A percentile compares a stretch with the other conserved stretches of the same genome.
These are phyloP conservation scores for Cheilinus undulatus DNA, from an alignment of 2,113 vertebrate genomes.

Conservation along the genomic window DNA sequence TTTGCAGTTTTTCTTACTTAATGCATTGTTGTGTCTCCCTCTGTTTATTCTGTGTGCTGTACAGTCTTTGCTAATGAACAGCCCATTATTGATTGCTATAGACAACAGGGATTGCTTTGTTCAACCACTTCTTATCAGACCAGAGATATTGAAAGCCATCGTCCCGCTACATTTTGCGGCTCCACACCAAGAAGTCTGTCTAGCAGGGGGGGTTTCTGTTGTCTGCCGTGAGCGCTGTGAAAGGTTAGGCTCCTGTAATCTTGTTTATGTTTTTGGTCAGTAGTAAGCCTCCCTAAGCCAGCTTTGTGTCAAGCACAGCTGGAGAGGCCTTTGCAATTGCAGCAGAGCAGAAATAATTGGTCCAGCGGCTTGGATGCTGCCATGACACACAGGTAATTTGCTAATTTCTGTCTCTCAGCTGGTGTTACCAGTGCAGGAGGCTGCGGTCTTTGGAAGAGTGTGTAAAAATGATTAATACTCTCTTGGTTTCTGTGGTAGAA, in stretches of 20 bases:
- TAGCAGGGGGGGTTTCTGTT: slow-evolving; percentile 49
- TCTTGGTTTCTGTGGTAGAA: slow-evolving; percentile 16
- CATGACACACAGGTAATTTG: slow-evolving; percentile 79
- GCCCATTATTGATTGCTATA: slow-evolving; percentile 51
- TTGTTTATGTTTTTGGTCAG: slow-evolving; percentile 78
- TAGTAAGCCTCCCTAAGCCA: slow-evolving; percentile 67
- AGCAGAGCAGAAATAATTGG: slow-evolving; percentile 80
- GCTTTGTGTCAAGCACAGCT: slow-evolving; percentile 79
- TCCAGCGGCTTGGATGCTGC: slow-evolving; percentile 70
- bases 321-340: slow-evolving; percentile 74
- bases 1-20: slow-evolving; percentile 29
- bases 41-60: slow-evolving; percentile 25
- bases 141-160: slow-evolving; percentile 5
- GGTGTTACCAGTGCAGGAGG: slow-evolving; percentile 49
- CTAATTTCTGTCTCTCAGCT: slow-evolving; percentile 71
- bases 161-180: slow-evolving; percentile 8
- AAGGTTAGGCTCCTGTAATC: slow-evolving; percentile 71
- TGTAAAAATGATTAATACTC: slow-evolving; percentile 32
- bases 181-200: slow-evolving; percentile 49
- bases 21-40: slow-evolving; percentile 45
- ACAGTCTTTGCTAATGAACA: slow-evolving; percentile 60
- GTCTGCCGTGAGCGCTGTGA: slow-evolving; percentile 53
- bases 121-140: slow-evolving; percentile 27
- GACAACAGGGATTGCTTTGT: slow-evolving; percentile 62
- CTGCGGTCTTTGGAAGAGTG: slow-evolving; percentile 18